A percentile compares a stretch with the other conserved stretches of the same genome.
Conservation (phyloP, 2,888 invertebrate genomes). For the Mylabris sibirica region DNA sequence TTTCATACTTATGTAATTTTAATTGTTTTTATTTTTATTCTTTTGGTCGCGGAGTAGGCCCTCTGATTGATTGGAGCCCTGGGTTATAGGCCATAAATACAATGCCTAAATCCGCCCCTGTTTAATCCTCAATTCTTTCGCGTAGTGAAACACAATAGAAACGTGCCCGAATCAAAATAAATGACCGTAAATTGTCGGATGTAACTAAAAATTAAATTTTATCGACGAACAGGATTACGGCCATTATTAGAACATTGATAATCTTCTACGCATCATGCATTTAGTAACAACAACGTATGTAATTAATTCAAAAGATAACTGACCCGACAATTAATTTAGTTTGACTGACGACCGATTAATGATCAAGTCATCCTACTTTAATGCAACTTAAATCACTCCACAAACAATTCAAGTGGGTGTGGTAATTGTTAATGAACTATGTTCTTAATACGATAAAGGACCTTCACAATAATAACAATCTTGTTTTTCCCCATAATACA, state of each 20-base stretch:
- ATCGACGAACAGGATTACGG: neutral
- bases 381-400: neutral
- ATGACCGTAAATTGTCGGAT: neutral
- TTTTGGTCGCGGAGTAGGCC: too few relatives aligned
- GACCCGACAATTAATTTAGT: slow-evolving; percentile 33
- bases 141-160: too few relatives aligned
- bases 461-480: neutral
- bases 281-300: neutral
- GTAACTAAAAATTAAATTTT: neutral
- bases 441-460: neutral
- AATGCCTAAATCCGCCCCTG: too few relatives aligned
- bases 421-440: slow-evolving; percentile 10
- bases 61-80: too few relatives aligned
- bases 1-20: too few relatives aligned
- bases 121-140: too few relatives aligned
- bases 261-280: neutral
- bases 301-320: slow-evolving; percentile 29
- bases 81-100: too few relatives aligned
- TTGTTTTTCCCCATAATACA: neutral
- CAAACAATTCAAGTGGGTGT: neutral
- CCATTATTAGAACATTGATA: neutral
- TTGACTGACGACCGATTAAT: slow-evolving; percentile 36
- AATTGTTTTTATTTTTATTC: too few relatives aligned
- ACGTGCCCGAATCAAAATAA: neutral
- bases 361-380: slow-evolving; percentile 8